phyloP scores from a whole-genome alignment of 2,888 invertebrate genomes.

The Lasius platythorax region DNA sequence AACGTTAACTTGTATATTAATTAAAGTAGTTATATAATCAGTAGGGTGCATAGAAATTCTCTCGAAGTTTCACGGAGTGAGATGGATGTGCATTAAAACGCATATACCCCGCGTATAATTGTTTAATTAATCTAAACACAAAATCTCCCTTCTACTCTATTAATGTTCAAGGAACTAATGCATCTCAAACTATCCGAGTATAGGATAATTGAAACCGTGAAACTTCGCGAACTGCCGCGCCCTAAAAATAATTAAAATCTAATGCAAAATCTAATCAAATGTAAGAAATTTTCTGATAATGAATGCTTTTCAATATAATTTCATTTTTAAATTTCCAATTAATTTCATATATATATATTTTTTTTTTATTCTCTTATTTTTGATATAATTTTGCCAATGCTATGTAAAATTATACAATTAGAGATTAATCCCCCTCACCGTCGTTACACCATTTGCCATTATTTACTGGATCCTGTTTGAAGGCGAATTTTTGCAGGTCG shows the following conservation, averaged over 20 bases:
- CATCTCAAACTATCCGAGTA: background rate
- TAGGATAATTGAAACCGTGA: background rate
- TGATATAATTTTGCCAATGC: background rate
- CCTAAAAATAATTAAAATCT: conserved; percentile 9
- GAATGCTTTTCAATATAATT: background rate
- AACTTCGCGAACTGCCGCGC: background rate
- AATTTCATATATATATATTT: background rate
- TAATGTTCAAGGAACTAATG: background rate
- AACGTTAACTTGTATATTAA: conserved; percentile 31
- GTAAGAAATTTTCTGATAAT: background rate
- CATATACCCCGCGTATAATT: background rate
- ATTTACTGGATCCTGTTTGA: conserved; percentile 95
- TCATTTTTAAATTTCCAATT: background rate
- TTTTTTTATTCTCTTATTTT: background rate
- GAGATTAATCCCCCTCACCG: conserved; percentile 87
- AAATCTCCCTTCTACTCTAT: background rate
- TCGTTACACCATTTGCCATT: conserved; percentile 97
- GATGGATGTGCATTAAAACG: background rate
- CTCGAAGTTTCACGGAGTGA: background rate
- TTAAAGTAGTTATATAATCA: background rate
- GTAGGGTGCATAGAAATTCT: background rate
- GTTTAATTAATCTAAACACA: background rate
- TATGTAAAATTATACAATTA: background rate
- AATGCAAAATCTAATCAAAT: no score
- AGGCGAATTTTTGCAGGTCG: conserved; percentile 96